Conservation (phyloP, 2,888 invertebrate species). For the Papilio demoleus region DNA sequence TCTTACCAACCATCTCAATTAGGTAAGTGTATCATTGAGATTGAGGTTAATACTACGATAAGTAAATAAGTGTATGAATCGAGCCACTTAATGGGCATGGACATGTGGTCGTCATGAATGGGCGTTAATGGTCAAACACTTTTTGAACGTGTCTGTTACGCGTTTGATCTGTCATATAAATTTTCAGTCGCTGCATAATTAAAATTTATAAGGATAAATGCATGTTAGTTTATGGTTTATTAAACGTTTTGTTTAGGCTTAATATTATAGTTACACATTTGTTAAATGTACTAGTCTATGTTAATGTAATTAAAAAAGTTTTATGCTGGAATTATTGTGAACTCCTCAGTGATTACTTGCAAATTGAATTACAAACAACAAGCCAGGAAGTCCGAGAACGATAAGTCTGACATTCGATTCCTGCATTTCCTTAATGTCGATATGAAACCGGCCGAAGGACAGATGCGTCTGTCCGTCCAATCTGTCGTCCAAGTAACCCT, state of each 20-base stretch:
- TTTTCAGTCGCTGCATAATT: slow-evolving; percentile 13
- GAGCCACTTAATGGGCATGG: slow-evolving; percentile 57
- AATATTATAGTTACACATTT: neutral
- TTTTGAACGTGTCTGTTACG: slow-evolving; percentile 21
- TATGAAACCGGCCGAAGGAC: slow-evolving; percentile 51
- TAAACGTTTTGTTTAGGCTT: neutral
- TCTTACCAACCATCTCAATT: slow-evolving; percentile 42
- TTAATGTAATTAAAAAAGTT: too few species aligned
- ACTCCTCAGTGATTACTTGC: neutral
- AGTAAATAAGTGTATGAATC: slow-evolving; percentile 46
- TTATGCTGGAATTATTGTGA: too few species aligned
- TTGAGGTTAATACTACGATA: slow-evolving; percentile 47
- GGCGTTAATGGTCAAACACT: slow-evolving; percentile 54
- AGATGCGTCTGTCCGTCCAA: slow-evolving; percentile 67
- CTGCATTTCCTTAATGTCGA: slow-evolving; percentile 31
- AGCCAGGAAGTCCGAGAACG: neutral
- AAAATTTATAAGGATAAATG: neutral
- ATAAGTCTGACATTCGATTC: neutral
- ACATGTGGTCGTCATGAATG: slow-evolving; percentile 75
- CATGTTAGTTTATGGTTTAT: neutral
- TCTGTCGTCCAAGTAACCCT: slow-evolving; percentile 64
- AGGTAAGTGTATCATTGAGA: slow-evolving; percentile 45
- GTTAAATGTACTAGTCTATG: neutral
- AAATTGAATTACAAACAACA: neutral
- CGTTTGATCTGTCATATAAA: slow-evolving; percentile 12